Percentiles rank a stretch among this genome's conserved stretches.
Evolutionary conservation across 2,797 vertebrate genomes (phyloP).

Genomic region (Graptemys geographica): DNA sequence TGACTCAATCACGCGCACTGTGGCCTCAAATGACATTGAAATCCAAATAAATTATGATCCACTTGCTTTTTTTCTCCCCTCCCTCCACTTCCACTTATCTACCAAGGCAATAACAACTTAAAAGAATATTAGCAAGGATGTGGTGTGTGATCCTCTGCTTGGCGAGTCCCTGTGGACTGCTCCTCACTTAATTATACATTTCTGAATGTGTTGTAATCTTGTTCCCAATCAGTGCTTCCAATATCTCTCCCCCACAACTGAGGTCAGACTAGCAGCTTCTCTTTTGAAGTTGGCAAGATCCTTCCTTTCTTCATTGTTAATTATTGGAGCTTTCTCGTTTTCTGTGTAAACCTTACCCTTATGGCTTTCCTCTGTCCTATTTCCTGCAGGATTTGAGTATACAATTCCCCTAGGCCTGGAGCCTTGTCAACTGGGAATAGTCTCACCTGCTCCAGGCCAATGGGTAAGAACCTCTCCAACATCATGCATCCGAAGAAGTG

Average conservation of each 20-base stretch:
- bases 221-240: not conserved
- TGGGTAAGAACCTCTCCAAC: too few relatives aligned
- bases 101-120: not conserved
- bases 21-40: not conserved
- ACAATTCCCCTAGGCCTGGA: too few relatives aligned
- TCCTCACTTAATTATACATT: not conserved
- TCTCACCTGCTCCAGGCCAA: too few relatives aligned
- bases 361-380: too few relatives aligned
- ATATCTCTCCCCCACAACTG: not conserved
- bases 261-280: not conserved
- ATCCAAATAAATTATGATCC: not conserved
- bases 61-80: not conserved
- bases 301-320: not conserved
- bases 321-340: not conserved
- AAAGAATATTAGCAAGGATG: not conserved
- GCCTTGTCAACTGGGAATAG: too few relatives aligned
- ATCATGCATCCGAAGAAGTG: too few relatives aligned
- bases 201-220: not conserved
- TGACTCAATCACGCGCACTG: not conserved
- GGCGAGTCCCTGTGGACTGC: not conserved
- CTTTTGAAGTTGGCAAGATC: not conserved
- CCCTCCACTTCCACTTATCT: not conserved
- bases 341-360: too few relatives aligned
- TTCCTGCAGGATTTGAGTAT: too few relatives aligned
- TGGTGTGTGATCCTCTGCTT: not conserved